Percentiles rank a stretch among this genome's conserved stretches.
phyloP scores from a whole-genome alignment of 2,888 invertebrate species.

The Agrochola macilenta region DNA sequence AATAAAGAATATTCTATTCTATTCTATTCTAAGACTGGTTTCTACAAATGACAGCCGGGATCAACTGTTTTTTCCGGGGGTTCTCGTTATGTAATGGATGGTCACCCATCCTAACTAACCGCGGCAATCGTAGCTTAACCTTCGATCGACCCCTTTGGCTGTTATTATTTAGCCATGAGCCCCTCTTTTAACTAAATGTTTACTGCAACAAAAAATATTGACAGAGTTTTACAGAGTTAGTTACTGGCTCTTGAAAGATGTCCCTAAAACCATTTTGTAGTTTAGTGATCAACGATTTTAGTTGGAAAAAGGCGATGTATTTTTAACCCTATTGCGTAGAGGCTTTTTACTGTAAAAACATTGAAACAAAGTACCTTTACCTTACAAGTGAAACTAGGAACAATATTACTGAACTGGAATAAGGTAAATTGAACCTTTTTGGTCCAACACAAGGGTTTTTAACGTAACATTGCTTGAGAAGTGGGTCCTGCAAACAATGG shows the following conservation, averaged over 20 bases:
- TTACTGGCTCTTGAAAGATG: background rate
- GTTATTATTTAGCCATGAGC: background rate
- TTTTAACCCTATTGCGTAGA: slow-evolving; percentile 12
- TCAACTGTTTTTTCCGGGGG: background rate
- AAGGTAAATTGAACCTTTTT: background rate
- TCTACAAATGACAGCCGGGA: background rate
- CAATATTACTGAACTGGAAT: background rate
- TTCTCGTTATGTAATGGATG: background rate
- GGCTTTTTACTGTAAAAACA: slow-evolving; percentile 35
- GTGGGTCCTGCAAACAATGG: background rate
- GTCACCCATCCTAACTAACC: background rate
- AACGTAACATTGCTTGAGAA: background rate
- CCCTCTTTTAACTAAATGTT: background rate
- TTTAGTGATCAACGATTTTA: slow-evolving; percentile 4
- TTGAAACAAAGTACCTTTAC: slow-evolving; percentile 1
- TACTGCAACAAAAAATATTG: background rate
- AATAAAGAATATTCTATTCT: no score
- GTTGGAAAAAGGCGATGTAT: background rate
- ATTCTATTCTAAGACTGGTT: no score
- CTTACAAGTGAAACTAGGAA: background rate
- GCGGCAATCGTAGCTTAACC: background rate
- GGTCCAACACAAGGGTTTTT: background rate
- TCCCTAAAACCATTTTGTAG: slow-evolving; percentile 10
- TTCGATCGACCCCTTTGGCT: no score
- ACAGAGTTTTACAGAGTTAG: background rate